A percentile compares a stretch with the other conserved stretches of the same genome.
Evolutionary conservation across 2,113 vertebrate genomes (phyloP).

Genomic region (Tyrannus savana): DNA sequence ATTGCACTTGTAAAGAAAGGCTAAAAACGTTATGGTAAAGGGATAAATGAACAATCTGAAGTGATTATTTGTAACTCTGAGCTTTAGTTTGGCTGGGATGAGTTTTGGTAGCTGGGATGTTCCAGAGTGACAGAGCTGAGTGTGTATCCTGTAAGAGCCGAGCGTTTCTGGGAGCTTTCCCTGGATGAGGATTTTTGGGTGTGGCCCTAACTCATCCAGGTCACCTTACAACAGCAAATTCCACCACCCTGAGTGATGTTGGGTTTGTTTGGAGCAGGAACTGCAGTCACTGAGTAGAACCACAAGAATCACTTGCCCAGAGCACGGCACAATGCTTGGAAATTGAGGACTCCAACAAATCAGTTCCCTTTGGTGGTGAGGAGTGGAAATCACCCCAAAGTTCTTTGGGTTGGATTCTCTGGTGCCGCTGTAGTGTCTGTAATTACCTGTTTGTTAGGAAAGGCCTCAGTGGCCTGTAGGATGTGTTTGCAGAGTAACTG

Average conservation of each 20-base stretch:
- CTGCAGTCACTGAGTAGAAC: not conserved
- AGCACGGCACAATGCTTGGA: not conserved
- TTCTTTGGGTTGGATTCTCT: conserved; percentile 35
- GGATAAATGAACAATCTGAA: not conserved
- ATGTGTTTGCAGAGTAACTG: conserved; percentile 61
- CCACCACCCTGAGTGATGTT: not conserved
- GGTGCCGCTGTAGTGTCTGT: conserved; percentile 35
- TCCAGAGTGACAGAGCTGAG: not conserved
- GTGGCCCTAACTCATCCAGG: not conserved
- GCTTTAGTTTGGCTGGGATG: not conserved
- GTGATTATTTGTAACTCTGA: not conserved
- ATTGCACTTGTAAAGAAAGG: not conserved
- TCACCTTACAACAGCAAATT: not conserved
- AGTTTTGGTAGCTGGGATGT: not conserved
- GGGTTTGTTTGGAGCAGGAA: not conserved
- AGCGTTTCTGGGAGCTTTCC: not conserved
- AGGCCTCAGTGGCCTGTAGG: conserved; percentile 37
- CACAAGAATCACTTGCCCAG: not conserved
- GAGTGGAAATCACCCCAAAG: conserved; percentile 20
- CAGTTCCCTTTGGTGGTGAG: not conserved
- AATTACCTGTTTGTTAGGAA: conserved; percentile 56
- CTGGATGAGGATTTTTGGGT: not conserved
- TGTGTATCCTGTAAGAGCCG: accelerated
- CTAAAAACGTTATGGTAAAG: not conserved
- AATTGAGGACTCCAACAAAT: not conserved